Base-by-base conservation (phyloP, 2,888 invertebrate species). In the Philonicus albiceps region DNA sequence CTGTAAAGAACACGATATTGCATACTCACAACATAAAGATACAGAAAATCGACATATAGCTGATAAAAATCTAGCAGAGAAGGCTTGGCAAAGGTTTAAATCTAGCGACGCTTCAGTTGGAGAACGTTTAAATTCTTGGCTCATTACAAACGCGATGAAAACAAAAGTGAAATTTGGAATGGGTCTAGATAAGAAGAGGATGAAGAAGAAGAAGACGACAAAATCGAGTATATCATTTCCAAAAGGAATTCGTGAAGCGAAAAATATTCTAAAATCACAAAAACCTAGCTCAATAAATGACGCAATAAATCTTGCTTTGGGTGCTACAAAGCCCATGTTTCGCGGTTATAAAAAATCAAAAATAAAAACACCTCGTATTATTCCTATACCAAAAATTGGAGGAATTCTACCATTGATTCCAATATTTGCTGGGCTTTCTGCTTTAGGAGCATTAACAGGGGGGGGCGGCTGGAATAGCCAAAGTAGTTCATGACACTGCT, bases 301-400 rank as follows among this genome's bases (percentile, higher is more conserved):
- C 13, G 81, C 81, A 16, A 87, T 89, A 30, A 86, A 88, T 86
- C 34, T 89, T 8, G 88, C 86, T 40, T 27, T 88, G n/a, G n/a
- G 16, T 74, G 74, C 74, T 74, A 31, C n/a, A 74, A 74, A 74
- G 31, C 30, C 30, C 2, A 74, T 81, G 34, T 34, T 85, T 80
- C 43, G 83, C 87, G 74, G 81, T 78, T 64, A 75, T 37, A 43
- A 43, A 78, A 43, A 78, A 81, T 81, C 49, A 78, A 86, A 27
- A 74, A 83, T 16, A 73, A 74, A n/a, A n/a, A n/a, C n/a, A n/a
- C n/a, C n/a, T n/a, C n/a, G n/a, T n/a, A n/a, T n/a, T n/a, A n/a
- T n/a, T n/a, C n/a, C n/a, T n/a, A n/a, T n/a, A n/a, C n/a, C n/a
- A n/a, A n/a, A n/a, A n/a, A n/a, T n/a, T n/a, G n/a, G n/a, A n/a